These are phyloP conservation scores for Oeneis ivallda DNA, from an alignment of 2,888 invertebrate species.

Conservation along the genomic window DNA sequence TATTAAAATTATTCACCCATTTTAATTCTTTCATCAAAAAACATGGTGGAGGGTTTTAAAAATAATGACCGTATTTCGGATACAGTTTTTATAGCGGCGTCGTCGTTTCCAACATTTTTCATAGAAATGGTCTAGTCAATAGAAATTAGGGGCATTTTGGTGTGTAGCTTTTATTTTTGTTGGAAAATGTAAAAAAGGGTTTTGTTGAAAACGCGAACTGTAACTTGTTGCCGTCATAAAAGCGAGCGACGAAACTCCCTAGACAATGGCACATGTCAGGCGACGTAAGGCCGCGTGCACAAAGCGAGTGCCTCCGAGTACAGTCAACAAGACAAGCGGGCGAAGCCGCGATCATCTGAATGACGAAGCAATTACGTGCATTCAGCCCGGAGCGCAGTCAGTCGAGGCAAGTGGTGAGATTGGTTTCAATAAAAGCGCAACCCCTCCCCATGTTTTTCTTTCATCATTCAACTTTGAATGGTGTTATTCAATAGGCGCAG, in stretches of 20 bases:
- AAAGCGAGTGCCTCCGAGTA: constrained; percentile 68
- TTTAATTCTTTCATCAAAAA: constrained; percentile 54
- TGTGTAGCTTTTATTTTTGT: constrained; percentile 41
- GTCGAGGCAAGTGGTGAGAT: constrained; percentile 77
- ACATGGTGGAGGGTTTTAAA: constrained; percentile 53
- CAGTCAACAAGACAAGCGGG: constrained; percentile 75
- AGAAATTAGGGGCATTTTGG: constrained; percentile 43
- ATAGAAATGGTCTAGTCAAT: constrained; percentile 43
- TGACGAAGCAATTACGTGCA: constrained; percentile 79
- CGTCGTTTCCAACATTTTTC: constrained; percentile 43
- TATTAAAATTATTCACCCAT: constrained; percentile 63
- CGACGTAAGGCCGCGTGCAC: constrained; percentile 63
- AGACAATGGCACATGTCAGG: constrained; percentile 68
- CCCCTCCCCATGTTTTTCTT: constrained; percentile 79
- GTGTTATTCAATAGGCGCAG: constrained; percentile 62
- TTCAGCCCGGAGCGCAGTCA: constrained; percentile 72
- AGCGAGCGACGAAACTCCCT: constrained; percentile 57
- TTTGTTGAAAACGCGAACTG: constrained; percentile 46
- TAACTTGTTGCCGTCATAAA: constrained; percentile 63
- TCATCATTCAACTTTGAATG: constrained; percentile 74
- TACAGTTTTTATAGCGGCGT: constrained; percentile 35
- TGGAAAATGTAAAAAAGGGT: constrained; percentile 41
- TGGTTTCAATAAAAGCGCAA: constrained; percentile 80
- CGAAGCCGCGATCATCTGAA: constrained; percentile 75
- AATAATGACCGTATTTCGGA: constrained; percentile 43